A percentile compares a stretch with the other conserved stretches of the same genome.
Evolutionary conservation across 2,113 vertebrate species (phyloP).

Genomic region (Oncorhynchus kisutch): DNA sequence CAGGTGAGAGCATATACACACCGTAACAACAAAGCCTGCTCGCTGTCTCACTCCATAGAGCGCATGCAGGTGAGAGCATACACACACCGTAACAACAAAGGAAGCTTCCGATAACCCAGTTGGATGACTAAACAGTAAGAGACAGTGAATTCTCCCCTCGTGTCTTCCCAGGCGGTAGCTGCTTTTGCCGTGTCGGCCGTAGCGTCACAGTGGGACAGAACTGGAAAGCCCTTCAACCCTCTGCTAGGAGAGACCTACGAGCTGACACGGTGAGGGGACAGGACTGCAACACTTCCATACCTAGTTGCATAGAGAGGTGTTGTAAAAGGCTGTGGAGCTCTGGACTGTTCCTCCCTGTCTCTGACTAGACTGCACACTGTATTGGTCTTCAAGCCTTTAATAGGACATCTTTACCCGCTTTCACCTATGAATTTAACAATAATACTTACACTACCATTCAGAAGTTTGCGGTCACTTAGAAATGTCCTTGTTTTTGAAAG

Average conservation of each 20-base stretch:
- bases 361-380: too few species aligned
- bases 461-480: too few species aligned
- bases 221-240: slow-evolving; percentile 90
- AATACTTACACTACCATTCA: too few species aligned
- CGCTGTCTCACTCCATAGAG: slow-evolving; percentile 80
- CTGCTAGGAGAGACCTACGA: slow-evolving; percentile 89
- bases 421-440: background rate
- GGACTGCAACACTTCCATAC: too few species aligned
- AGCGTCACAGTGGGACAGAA: slow-evolving; percentile 90
- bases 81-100: too few species aligned
- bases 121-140: too few species aligned
- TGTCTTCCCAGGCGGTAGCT: slow-evolving; percentile 73
- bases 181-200: slow-evolving; percentile 89
- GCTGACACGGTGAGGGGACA: slow-evolving; percentile 73
- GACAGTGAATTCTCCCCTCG: background rate
- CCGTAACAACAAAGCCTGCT: slow-evolving; percentile 44
- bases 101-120: too few species aligned
- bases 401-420: background rate
- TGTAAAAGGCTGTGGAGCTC: too few species aligned
- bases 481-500: too few species aligned
- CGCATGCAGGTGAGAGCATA: slow-evolving; percentile 85
- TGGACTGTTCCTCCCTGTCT: too few species aligned
- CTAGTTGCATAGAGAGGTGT: too few species aligned
- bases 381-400: background rate
- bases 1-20: too few species aligned